Evolutionary conservation across 1,140 invertebrate species (phyloP).

Genomic region (Leucophenga varia): DNA sequence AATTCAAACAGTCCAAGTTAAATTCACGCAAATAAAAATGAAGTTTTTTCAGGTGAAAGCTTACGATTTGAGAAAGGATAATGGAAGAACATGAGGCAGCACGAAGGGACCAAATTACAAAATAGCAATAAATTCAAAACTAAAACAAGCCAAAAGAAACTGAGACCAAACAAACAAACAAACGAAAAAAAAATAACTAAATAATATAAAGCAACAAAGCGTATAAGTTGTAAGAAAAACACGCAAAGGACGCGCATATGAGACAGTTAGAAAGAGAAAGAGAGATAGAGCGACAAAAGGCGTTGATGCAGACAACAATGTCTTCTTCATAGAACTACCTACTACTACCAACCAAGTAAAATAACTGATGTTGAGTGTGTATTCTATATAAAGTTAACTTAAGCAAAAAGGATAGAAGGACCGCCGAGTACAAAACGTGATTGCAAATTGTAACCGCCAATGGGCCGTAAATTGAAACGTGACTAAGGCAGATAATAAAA

Average conservation of each 20-base stretch:
- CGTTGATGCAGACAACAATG: conserved; percentile 20
- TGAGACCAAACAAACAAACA: conserved; percentile 3
- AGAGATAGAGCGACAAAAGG: conserved; percentile 11
- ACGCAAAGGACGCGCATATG: conserved; percentile 27
- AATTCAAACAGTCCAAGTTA: too few relatives aligned
- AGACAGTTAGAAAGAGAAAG: conserved; percentile 30
- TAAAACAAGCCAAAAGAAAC: conserved; percentile 36
- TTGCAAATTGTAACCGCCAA: conserved; percentile 56
- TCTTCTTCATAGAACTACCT: not conserved
- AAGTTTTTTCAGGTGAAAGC: too few relatives aligned
- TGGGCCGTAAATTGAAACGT: conserved; percentile 56
- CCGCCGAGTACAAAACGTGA: conserved; percentile 37
- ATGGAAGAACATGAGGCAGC: too few relatives aligned
- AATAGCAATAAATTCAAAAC: conserved; percentile 53
- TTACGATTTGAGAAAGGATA: too few relatives aligned
- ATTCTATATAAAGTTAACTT: too few relatives aligned
- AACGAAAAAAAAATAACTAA: too few relatives aligned
- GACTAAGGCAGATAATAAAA: conserved; percentile 55
- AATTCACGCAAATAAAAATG: too few relatives aligned
- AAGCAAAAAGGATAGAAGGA: not conserved
- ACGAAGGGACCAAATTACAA: too few relatives aligned
- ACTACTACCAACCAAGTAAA: too few relatives aligned
- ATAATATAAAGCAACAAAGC: conserved; percentile 13
- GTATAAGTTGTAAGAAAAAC: conserved; percentile 19
- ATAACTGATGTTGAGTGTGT: too few relatives aligned